phyloP scores from a whole-genome alignment of 2,888 invertebrate species.

The Electrophaes corylata region DNA sequence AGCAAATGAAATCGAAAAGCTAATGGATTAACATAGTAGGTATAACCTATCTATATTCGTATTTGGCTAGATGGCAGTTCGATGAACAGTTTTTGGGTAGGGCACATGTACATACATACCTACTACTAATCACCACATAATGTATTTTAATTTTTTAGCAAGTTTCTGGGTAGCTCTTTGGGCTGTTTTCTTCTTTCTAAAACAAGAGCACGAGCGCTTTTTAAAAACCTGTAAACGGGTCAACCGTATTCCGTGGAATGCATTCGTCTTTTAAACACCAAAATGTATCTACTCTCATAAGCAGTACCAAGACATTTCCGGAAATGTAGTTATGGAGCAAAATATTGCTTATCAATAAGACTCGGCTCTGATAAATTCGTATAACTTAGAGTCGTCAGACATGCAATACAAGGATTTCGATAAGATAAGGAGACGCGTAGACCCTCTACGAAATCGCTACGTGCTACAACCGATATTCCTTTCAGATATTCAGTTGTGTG shows the following conservation, averaged over 20 bases:
- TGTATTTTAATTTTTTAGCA: too few species aligned
- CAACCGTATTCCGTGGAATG: background rate
- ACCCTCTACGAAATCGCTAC: constrained; percentile 5
- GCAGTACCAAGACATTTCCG: too few species aligned
- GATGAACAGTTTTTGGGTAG: background rate
- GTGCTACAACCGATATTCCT: background rate
- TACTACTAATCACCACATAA: too few species aligned
- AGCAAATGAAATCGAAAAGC: background rate
- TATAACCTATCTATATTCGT: background rate
- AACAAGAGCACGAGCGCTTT: background rate
- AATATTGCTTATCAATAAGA: background rate
- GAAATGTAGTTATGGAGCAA: too few species aligned
- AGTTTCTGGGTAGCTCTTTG: too few species aligned
- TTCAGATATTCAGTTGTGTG: background rate
- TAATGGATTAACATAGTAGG: background rate
- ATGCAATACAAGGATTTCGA: constrained; percentile 1
- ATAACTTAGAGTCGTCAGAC: background rate
- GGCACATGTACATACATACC: background rate
- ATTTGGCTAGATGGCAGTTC: background rate
- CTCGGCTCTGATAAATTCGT: constrained; percentile 6
- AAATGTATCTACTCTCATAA: too few species aligned
- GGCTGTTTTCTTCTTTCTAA: background rate
- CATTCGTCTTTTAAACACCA: background rate
- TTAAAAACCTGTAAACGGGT: constrained; percentile 1
- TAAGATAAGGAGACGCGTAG: constrained; percentile 8